A percentile compares a stretch with the other conserved stretches of the same genome.
phyloP scores from a whole-genome alignment of 2,113 vertebrate species.

The Tetraodon nigroviridis region DNA sequence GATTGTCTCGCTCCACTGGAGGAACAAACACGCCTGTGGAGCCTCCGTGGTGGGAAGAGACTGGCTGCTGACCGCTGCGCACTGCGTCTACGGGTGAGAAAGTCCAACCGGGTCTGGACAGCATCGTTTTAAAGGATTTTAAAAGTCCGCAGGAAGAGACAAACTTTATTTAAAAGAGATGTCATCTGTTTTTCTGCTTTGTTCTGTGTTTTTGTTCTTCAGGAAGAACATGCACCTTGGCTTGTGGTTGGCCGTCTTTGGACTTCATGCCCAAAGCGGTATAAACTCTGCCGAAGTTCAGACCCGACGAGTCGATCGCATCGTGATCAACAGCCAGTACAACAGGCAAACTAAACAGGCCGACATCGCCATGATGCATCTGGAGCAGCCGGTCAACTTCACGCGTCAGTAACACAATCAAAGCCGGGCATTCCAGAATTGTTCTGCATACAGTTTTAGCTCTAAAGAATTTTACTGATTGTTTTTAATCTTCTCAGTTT shows the following conservation, averaged over 20 bases:
- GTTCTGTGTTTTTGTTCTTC: background rate
- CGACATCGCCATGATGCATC: constrained; percentile 87
- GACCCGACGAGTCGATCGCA: constrained; percentile 67
- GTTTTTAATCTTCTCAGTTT: background rate
- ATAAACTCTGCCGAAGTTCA: constrained; percentile 53
- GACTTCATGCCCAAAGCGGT: constrained; percentile 73
- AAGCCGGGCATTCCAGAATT: background rate
- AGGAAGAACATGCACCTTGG: constrained; percentile 80
- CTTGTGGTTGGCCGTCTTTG: constrained; percentile 78
- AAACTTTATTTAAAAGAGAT: background rate
- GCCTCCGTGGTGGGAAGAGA: constrained; percentile 78
- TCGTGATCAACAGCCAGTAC: constrained; percentile 83
- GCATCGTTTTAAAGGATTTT: background rate
- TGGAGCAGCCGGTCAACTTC: constrained; percentile 77
- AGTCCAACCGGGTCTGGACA: background rate
- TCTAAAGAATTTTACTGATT: background rate
- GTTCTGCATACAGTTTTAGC: background rate
- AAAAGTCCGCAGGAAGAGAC: background rate
- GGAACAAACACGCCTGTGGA: constrained; percentile 71
- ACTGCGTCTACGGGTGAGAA: constrained; percentile 88
- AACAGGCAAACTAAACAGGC: constrained; percentile 77
- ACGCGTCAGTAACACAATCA: constrained; percentile 67
- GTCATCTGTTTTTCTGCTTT: background rate
- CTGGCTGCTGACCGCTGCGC: constrained; percentile 90
- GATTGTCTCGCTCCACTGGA: constrained; percentile 79